A percentile compares a stretch with the other conserved stretches of the same genome.
These are phyloP conservation scores for Agrotis clavis DNA, from an alignment of 2,888 invertebrate genomes.

Conservation along the genomic window DNA sequence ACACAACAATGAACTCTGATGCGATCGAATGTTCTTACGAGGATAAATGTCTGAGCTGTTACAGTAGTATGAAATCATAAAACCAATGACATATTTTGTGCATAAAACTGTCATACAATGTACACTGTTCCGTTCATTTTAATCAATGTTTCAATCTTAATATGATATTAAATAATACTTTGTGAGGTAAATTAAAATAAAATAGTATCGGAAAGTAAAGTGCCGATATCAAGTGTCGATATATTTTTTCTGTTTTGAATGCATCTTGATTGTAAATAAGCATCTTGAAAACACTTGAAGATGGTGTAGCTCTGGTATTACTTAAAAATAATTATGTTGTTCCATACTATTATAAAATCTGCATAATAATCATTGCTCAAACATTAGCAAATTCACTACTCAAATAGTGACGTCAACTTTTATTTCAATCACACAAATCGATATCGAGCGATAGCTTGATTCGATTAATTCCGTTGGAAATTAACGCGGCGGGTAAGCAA, in stretches of 20 bases:
- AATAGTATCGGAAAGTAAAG: not conserved
- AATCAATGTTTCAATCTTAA: constrained; percentile 16
- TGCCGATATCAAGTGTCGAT: not conserved
- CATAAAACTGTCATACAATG: constrained; percentile 32
- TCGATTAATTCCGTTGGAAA: constrained; percentile 90
- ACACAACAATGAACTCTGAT: constrained; percentile 75
- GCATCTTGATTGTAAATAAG: not conserved
- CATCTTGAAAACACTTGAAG: not conserved
- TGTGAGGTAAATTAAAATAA: too few relatives aligned
- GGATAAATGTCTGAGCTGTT: constrained; percentile 57
- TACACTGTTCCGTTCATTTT: constrained; percentile 21
- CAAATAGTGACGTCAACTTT: constrained; percentile 70
- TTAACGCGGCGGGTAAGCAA: constrained; percentile 89
- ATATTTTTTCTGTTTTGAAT: too few relatives aligned
- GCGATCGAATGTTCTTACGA: constrained; percentile 59
- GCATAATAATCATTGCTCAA: not conserved
- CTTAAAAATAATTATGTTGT: not conserved
- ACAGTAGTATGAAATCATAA: constrained; percentile 45
- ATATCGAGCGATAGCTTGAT: constrained; percentile 85
- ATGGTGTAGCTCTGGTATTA: not conserved
- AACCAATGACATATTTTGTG: constrained; percentile 41
- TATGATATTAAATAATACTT: not conserved
- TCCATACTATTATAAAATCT: not conserved
- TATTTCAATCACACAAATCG: constrained; percentile 81
- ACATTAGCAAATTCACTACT: constrained; percentile 36